A percentile compares a stretch with the other conserved stretches of the same genome.
Conservation (phyloP, 2,113 vertebrate genomes). For the Grammomys dolichurus region DNA sequence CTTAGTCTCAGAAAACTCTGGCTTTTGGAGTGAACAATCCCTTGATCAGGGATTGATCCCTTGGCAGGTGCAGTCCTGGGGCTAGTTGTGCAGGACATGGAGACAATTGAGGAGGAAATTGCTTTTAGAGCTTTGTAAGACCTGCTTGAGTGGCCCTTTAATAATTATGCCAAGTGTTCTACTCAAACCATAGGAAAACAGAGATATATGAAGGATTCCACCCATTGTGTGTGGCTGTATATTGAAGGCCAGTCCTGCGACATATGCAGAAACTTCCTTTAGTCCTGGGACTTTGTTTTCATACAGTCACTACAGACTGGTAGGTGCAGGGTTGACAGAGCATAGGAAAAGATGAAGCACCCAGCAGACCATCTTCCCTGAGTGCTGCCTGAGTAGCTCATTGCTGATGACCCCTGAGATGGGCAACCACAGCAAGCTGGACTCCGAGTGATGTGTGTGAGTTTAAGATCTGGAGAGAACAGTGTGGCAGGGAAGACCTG, state of each 20-base stretch:
- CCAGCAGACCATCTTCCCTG: not conserved
- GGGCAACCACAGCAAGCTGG: too few species aligned
- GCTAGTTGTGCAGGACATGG: not conserved
- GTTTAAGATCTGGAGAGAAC: not conserved
- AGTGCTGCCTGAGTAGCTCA: not conserved
- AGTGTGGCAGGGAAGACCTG: not conserved
- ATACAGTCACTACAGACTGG: not conserved
- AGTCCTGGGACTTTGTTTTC: not conserved
- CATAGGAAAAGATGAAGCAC: not conserved
- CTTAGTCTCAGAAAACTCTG: not conserved
- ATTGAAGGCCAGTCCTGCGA: not conserved
- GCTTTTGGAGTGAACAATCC: not conserved
- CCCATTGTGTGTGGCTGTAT: not conserved
- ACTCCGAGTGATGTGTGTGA: not conserved
- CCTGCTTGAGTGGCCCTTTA: not conserved
- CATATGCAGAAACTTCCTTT: not conserved
- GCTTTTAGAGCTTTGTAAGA: not conserved
- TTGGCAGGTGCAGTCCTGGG: not conserved
- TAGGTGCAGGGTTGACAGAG: not conserved
- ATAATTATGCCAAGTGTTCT: not conserved
- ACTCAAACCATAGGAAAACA: not conserved
- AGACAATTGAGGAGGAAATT: too few species aligned
- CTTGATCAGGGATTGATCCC: not conserved
- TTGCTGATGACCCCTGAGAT: not conserved
- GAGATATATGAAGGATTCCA: not conserved